A percentile compares a stretch with the other conserved stretches of the same genome.
These are phyloP conservation scores for Sebastolobus altivelis DNA, from an alignment of 2,797 vertebrate species.

Conservation along the genomic window DNA sequence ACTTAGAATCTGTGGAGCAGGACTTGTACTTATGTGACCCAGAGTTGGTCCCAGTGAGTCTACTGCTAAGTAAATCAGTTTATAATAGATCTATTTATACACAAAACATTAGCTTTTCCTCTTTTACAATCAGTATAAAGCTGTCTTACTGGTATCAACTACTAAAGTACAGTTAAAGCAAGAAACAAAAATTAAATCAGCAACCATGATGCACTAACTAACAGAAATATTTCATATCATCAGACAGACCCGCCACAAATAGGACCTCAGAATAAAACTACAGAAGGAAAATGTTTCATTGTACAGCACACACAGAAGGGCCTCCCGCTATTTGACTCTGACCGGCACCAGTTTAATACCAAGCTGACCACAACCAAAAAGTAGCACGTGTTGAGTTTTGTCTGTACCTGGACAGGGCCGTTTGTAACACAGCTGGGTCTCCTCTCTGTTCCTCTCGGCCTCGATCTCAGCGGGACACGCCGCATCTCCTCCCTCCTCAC, in stretches of 20 bases:
- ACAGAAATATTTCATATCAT: neutral
- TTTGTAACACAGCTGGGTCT: slow-evolving; percentile 86
- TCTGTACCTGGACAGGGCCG: slow-evolving; percentile 85
- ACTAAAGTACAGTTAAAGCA: neutral
- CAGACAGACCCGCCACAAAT: neutral
- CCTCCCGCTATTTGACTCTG: neutral
- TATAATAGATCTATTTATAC: neutral
- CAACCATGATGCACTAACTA: slow-evolving; percentile 1
- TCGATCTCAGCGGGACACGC: slow-evolving; percentile 77
- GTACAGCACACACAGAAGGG: neutral
- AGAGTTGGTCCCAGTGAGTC: neutral
- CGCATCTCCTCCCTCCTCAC: slow-evolving; percentile 73
- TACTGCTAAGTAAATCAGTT: neutral
- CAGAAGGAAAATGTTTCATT: neutral
- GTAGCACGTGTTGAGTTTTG: neutral
- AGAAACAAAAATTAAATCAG: neutral
- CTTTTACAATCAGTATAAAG: neutral
- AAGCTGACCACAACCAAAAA: neutral
- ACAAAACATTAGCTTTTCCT: neutral
- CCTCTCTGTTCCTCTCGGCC: slow-evolving; percentile 66
- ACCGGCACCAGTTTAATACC: neutral
- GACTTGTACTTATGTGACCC: neutral
- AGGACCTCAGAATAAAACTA: neutral
- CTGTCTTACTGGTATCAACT: neutral
- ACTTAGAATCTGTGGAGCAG: neutral